Conservation (phyloP, 2,888 invertebrate species). For the Amaurobius ferox region DNA sequence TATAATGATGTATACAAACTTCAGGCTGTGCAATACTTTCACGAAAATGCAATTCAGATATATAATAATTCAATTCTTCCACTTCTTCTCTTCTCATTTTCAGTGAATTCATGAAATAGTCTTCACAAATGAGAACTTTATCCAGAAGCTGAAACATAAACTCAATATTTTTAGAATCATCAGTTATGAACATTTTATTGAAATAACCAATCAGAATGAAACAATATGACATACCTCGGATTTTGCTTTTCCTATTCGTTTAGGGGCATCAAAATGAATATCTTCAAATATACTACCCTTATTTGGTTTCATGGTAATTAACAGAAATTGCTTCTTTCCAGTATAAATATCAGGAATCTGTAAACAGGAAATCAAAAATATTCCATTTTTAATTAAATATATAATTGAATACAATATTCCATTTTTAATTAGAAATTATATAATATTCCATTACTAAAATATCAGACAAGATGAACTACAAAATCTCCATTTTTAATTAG, state of each 20-base stretch:
- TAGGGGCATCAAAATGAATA: background rate
- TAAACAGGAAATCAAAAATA: too few relatives aligned
- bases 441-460: too few relatives aligned
- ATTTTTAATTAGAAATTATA: background rate
- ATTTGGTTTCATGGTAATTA: background rate
- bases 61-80: slow-evolving; percentile 33
- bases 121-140: slow-evolving; percentile 18
- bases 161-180: too few relatives aligned
- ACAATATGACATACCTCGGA: slow-evolving; percentile 12
- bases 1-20: slow-evolving; percentile 8
- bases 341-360: slow-evolving; percentile 3
- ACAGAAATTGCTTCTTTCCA: slow-evolving; percentile 21
- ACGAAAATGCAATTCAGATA: slow-evolving; percentile 24
- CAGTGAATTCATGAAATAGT: slow-evolving; percentile 27
- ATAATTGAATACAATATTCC: background rate
- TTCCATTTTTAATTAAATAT: too few relatives aligned
- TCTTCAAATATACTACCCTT: slow-evolving; percentile 31
- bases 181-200: too few relatives aligned
- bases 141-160: slow-evolving; percentile 32
- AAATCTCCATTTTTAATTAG: background rate
- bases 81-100: slow-evolving; percentile 52
- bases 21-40: background rate
- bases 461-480: too few relatives aligned
- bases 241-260: background rate
- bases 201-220: too few relatives aligned